phyloP scores from a whole-genome alignment of 2,113 vertebrate species.

The Rhodinocichla rosea region DNA sequence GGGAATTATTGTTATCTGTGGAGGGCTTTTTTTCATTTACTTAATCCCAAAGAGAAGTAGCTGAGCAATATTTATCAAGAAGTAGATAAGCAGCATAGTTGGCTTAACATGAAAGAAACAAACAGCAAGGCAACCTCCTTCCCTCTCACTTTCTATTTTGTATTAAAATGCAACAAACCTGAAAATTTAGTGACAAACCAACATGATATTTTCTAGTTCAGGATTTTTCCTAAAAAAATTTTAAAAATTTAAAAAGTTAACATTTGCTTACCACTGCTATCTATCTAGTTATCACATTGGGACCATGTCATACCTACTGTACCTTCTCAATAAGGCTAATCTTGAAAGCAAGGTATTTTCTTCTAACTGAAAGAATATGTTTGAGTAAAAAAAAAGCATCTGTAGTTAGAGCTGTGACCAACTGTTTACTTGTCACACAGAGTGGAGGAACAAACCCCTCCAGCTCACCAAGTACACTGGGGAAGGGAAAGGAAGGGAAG shows the following conservation, averaged over 20 bases:
- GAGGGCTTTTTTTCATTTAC: neutral
- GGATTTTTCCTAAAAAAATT: neutral
- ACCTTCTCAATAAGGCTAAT: neutral
- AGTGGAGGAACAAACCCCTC: neutral
- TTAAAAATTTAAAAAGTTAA: neutral
- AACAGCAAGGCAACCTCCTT: neutral
- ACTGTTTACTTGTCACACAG: neutral
- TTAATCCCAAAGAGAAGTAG: neutral
- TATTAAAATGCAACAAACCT: conserved; percentile 29
- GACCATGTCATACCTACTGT: neutral
- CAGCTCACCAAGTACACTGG: neutral
- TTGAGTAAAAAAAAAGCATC: neutral
- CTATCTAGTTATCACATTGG: neutral
- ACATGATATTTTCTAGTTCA: neutral
- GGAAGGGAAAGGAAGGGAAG: neutral
- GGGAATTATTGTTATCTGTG: conserved; percentile 20
- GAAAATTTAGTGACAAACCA: conserved; percentile 26
- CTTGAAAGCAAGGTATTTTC: neutral
- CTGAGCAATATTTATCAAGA: neutral
- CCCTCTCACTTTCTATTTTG: conserved; percentile 9
- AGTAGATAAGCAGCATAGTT: neutral
- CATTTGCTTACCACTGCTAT: neutral
- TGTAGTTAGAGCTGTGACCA: conserved; percentile 10
- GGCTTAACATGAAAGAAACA: conserved; percentile 1
- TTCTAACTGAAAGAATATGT: neutral